These are phyloP conservation scores for Microplitis mediator DNA, from an alignment of 1,140 invertebrate species.

Conservation along the genomic window DNA sequence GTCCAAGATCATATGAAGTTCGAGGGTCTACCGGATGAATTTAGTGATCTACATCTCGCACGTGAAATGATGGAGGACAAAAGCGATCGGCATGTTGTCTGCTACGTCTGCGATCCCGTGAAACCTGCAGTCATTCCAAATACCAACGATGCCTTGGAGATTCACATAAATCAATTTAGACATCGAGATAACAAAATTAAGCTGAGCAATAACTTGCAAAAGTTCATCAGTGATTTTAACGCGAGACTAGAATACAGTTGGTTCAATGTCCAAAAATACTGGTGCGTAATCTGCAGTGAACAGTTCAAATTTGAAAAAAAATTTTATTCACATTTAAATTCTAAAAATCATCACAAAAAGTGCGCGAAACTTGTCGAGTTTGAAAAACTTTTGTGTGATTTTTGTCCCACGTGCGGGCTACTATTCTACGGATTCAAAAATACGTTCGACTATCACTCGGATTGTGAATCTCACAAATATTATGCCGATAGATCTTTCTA, in stretches of 20 bases:
- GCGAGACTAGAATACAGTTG: conserved; percentile 19
- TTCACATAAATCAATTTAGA: conserved; percentile 7
- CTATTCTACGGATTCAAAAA: conserved; percentile 35
- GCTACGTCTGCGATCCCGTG: not conserved
- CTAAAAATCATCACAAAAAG: not conserved
- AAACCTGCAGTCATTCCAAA: not conserved
- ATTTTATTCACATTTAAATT: conserved; percentile 36
- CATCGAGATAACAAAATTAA: not conserved
- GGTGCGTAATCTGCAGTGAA: conserved; percentile 38
- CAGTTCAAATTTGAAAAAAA: conserved; percentile 33
- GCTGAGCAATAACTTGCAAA: not conserved
- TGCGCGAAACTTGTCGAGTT: not conserved
- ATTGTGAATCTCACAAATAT: conserved; percentile 32
- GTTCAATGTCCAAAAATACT: conserved; percentile 35
- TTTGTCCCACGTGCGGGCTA: conserved; percentile 37
- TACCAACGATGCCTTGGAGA: not conserved
- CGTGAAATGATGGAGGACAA: not conserved
- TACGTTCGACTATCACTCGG: conserved; percentile 34
- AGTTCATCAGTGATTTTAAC: not conserved
- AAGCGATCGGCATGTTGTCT: not conserved
- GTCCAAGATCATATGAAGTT: not conserved
- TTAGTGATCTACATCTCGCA: not conserved
- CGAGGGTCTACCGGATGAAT: not conserved
- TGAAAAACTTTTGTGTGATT: conserved; percentile 29
- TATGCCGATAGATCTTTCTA: conserved; percentile 28